Percentiles rank a stretch among this genome's conserved stretches.
phyloP scores from a whole-genome alignment of 1,140 invertebrate genomes.

The Bradysia coprophila region DNA sequence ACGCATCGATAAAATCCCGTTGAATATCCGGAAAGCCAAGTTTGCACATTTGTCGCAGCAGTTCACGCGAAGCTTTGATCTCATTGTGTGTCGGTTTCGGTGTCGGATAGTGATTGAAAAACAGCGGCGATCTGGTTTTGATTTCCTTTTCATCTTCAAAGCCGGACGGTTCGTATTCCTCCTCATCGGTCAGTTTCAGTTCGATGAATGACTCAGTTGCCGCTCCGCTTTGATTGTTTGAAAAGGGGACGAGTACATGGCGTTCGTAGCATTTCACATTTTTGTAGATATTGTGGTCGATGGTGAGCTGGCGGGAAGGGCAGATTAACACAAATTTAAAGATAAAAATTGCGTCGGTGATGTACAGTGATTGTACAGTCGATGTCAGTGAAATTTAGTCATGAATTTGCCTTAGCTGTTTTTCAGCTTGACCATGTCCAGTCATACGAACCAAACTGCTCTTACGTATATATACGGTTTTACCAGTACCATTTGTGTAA shows the following conservation, averaged over 20 bases:
- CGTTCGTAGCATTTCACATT: constrained; percentile 51
- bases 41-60: constrained; percentile 45
- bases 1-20: constrained; percentile 37
- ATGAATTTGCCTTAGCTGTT: too few relatives aligned
- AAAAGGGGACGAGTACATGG: constrained; percentile 63
- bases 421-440: too few relatives aligned
- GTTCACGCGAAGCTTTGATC: constrained; percentile 40
- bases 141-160: constrained; percentile 15
- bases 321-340: too few relatives aligned
- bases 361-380: too few relatives aligned
- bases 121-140: constrained; percentile 31
- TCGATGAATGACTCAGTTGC: constrained; percentile 27
- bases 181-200: constrained; percentile 10
- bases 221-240: constrained; percentile 49
- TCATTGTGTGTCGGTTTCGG: constrained; percentile 41
- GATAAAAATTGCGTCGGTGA: too few relatives aligned
- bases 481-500: too few relatives aligned
- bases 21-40: constrained; percentile 31
- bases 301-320: constrained; percentile 42
- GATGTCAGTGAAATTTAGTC: too few relatives aligned
- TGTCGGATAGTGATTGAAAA: constrained; percentile 45
- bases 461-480: too few relatives aligned
- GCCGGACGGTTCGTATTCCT: constrained; percentile 9
- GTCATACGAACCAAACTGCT: too few relatives aligned
- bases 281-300: constrained; percentile 61